These are phyloP conservation scores for Drosophila falleni DNA, from an alignment of 2,888 invertebrate genomes.

Conservation along the genomic window DNA sequence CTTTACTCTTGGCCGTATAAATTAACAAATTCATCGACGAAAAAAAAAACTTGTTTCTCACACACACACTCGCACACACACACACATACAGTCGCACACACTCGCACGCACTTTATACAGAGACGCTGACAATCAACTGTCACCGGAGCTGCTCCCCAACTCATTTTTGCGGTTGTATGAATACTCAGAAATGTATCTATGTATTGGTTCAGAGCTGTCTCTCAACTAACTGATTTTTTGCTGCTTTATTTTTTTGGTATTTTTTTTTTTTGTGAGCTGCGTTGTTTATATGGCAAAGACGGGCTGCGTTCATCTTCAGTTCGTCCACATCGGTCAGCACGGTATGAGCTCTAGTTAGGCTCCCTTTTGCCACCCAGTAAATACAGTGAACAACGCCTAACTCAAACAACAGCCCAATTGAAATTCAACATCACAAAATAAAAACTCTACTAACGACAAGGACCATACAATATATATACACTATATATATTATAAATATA, in stretches of 20 bases:
- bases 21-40: constrained; percentile 62
- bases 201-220: constrained; percentile 56
- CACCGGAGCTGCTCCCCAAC: constrained; percentile 59
- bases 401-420: constrained; percentile 17
- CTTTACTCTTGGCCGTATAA: constrained; percentile 75
- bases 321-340: constrained; percentile 85
- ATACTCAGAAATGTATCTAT: not conserved
- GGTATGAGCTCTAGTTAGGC: constrained; percentile 84
- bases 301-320: constrained; percentile 85
- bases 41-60: constrained; percentile 64
- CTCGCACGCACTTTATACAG: constrained; percentile 19
- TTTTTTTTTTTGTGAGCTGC: constrained; percentile 51
- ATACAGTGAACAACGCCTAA: constrained; percentile 49
- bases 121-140: constrained; percentile 51
- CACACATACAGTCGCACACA: constrained; percentile 6
- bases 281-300: constrained; percentile 85
- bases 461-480: constrained; percentile 35
- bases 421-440: constrained; percentile 7
- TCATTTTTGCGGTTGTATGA: constrained; percentile 15
- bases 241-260: constrained; percentile 35
- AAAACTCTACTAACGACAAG: constrained; percentile 51
- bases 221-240: constrained; percentile 54
- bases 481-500: constrained; percentile 11
- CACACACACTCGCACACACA: constrained; percentile 43
- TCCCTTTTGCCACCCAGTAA: constrained; percentile 59